Base-by-base conservation (phyloP, 2,888 invertebrate species). In the Bimastos eiseni region DNA sequence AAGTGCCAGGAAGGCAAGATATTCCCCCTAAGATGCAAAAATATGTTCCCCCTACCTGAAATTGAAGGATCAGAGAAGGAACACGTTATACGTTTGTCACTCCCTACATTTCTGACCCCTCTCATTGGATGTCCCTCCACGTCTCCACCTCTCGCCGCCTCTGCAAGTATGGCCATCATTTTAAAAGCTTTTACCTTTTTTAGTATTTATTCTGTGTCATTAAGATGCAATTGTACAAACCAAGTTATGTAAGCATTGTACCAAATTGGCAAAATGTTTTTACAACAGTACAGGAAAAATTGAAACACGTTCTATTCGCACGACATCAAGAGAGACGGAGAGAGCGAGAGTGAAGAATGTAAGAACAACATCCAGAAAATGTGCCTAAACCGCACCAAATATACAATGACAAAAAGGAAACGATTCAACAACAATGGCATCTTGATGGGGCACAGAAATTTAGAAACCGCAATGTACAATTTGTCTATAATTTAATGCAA, bases 231-330 rank as follows among this genome's bases (percentile, higher is more conserved):
- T 70, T 17, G 70, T n/a, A 70, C n/a, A 70, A 70, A 70, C 70
- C 70, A 70, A 70, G 70, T 70, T 8, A 70, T 49, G 49, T 6
- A 49, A 24, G 70, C 70, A 70, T 70, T 70, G 70, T 70, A 70
- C 70, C n/a, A 70, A 70, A 70, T 70, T 70, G 30, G 70, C 70
- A 70, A 70, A 70, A 70, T 70, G 70, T 30, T 70, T 49, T 55
- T 11, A 70, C 70, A 70, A 70, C 70, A 70, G 70, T 70, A 70
- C 70, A 70, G 70, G 70, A 70, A 70, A 70, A 70, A 70, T 70
- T 70, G 70, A 70, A 70, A 70, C 70, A 70, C 70, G n/a, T n/a
- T 70, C 70, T 70, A 70, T 70, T 70, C n/a, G 70, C 70, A 70
- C 70, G 70, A 70, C 70, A 70, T 70, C 70, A n/a, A 70, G 30